Percentiles rank a stretch among this genome's conserved stretches.
These are phyloP conservation scores for Sylvietta virens DNA, from an alignment of 2,113 vertebrate species.

Conservation along the genomic window DNA sequence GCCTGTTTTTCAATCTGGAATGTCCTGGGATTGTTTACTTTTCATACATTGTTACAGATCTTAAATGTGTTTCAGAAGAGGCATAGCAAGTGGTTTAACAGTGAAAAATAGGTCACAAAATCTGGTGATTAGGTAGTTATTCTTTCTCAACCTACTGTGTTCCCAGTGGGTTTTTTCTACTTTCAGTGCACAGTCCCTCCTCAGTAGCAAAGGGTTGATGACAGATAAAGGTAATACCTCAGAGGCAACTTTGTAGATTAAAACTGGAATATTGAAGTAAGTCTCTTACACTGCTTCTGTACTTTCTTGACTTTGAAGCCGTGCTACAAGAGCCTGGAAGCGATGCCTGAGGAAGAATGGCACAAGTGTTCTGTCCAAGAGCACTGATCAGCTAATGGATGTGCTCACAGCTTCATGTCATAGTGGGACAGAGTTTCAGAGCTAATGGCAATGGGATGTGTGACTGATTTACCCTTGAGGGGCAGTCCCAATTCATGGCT, in stretches of 20 bases:
- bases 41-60: background rate
- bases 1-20: background rate
- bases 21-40: background rate
- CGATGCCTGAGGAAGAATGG: accelerated
- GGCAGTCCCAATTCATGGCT: background rate
- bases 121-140: background rate
- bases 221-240: background rate
- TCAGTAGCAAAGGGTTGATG: background rate
- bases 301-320: background rate
- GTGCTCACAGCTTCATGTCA: background rate
- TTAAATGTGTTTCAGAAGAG: background rate
- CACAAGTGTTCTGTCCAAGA: background rate
- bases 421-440: background rate
- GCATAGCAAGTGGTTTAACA: background rate
- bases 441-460: background rate
- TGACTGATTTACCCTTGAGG: background rate
- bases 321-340: background rate
- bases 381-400: background rate
- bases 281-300: background rate
- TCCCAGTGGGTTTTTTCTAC: background rate
- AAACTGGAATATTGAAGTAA: background rate
- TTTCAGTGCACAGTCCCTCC: background rate
- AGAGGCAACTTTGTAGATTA: background rate
- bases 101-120: background rate
- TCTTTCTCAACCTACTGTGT: background rate